phyloP scores from a whole-genome alignment of 2,888 invertebrate genomes.

The Ectobius pallidus region DNA sequence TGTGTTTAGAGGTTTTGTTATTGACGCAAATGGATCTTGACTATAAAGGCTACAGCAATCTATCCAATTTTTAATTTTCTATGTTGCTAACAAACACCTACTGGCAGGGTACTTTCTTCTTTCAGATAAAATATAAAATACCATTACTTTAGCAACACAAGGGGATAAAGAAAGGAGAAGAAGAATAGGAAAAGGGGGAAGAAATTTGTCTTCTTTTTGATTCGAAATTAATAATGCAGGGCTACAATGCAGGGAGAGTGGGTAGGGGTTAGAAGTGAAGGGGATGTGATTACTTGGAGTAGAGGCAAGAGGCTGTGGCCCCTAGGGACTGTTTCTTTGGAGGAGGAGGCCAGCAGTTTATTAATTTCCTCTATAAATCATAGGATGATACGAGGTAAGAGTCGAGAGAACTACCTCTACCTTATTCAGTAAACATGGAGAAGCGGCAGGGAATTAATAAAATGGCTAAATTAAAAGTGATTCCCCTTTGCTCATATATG shows the following conservation, averaged over 20 bases:
- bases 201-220: constrained; percentile 23
- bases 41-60: neutral
- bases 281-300: constrained; percentile 31
- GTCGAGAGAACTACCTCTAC: neutral
- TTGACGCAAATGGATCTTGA: no score
- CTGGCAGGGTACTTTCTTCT: neutral
- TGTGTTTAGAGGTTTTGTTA: no score
- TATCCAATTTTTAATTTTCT: neutral
- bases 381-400: constrained; percentile 18
- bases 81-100: neutral
- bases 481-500: no score
- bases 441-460: neutral
- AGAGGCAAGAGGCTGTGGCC: neutral
- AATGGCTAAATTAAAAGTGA: neutral
- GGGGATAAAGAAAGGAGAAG: constrained; percentile 53
- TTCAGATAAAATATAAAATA: constrained; percentile 1
- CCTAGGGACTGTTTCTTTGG: constrained; percentile 22
- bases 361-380: constrained; percentile 35
- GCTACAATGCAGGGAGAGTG: constrained; percentile 10
- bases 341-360: constrained; percentile 9
- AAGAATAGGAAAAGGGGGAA: constrained; percentile 41
- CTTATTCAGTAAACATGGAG: neutral
- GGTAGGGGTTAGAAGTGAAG: neutral
- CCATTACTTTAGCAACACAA: constrained; percentile 50
- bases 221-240: constrained; percentile 33